Conservation (phyloP, 1,140 invertebrate species). For the Magallana angulata region DNA sequence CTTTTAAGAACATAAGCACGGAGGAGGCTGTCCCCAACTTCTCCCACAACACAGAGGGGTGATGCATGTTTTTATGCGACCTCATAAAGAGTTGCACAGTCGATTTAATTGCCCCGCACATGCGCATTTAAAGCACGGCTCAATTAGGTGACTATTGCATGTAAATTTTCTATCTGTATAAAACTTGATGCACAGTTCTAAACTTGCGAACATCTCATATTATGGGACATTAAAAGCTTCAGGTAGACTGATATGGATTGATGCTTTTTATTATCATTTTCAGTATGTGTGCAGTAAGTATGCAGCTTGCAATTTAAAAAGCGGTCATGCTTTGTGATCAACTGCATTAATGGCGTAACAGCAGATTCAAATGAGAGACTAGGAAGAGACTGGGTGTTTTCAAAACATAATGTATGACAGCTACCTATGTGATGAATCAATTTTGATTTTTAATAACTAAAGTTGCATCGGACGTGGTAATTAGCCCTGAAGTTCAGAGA, state of each 20-base stretch:
- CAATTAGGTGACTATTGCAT: slow-evolving; percentile 30
- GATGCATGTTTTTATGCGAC: slow-evolving; percentile 33
- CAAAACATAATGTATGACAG: neutral
- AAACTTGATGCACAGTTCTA: neutral
- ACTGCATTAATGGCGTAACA: slow-evolving; percentile 13
- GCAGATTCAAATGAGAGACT: slow-evolving; percentile 14
- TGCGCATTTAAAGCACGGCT: slow-evolving; percentile 16
- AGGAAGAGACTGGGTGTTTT: neutral
- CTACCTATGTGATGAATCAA: slow-evolving; percentile 1
- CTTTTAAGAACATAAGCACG: slow-evolving; percentile 25
- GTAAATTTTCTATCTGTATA: slow-evolving; percentile 25
- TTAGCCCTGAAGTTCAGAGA: neutral
- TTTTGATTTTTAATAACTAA: slow-evolving; percentile 30
- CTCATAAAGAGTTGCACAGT: slow-evolving; percentile 33
- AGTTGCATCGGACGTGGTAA: slow-evolving; percentile 24
- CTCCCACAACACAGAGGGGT: slow-evolving; percentile 22
- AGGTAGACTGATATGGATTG: slow-evolving; percentile 25
- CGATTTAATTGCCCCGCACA: slow-evolving; percentile 29
- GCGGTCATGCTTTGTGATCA: slow-evolving; percentile 33
- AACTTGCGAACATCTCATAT: slow-evolving; percentile 7
- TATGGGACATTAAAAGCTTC: slow-evolving; percentile 22
- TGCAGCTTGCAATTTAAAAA: slow-evolving; percentile 22
- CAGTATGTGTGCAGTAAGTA: slow-evolving; percentile 13
- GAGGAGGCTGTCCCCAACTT: slow-evolving; percentile 27
- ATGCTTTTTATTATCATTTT: slow-evolving; percentile 21